Conservation (phyloP, 2,113 vertebrate genomes). For the Xyliphius kryptos region DNA sequence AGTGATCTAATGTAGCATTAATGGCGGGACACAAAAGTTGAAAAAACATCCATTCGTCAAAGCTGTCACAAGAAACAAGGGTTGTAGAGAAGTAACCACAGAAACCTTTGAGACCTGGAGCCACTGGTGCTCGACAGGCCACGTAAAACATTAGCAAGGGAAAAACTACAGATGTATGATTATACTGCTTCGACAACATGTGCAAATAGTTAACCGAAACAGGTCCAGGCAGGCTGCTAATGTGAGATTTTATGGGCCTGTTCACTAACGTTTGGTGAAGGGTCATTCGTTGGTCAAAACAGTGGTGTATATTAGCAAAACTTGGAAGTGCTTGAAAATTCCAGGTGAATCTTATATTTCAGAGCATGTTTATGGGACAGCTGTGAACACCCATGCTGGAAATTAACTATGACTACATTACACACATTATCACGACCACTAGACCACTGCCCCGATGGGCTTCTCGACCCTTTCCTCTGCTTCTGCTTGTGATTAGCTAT, state of each 20-base stretch:
- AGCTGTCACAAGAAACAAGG: too few species aligned
- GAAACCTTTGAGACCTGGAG: conserved; percentile 15
- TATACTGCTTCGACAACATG: conserved; percentile 53
- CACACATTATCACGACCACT: conserved; percentile 29
- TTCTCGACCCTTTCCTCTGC: conserved; percentile 21
- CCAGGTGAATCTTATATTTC: conserved; percentile 24
- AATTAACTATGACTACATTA: conserved; percentile 44
- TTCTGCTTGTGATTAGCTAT: conserved; percentile 35
- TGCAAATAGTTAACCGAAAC: conserved; percentile 56
- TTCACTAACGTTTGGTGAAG: conserved; percentile 50
- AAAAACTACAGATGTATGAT: conserved; percentile 55
- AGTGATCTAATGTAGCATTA: conserved; percentile 26
- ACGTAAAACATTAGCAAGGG: conserved; percentile 54
- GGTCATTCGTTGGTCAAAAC: conserved; percentile 46
- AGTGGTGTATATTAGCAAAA: conserved; percentile 48
- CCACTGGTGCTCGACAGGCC: conserved; percentile 3
- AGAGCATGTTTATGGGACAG: conserved; percentile 28
- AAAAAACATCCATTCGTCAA: too few species aligned
- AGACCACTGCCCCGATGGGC: conserved; percentile 18
- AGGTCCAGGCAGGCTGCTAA: conserved; percentile 35
- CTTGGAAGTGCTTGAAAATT: conserved; percentile 29
- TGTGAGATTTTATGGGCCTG: conserved; percentile 48
- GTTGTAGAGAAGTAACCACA: conserved; percentile 9
- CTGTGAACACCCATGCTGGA: conserved; percentile 35
- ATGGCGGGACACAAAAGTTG: conserved; percentile 42